Base-by-base conservation (phyloP, 2,113 vertebrate species). In the Choloepus hoffmanni region DNA sequence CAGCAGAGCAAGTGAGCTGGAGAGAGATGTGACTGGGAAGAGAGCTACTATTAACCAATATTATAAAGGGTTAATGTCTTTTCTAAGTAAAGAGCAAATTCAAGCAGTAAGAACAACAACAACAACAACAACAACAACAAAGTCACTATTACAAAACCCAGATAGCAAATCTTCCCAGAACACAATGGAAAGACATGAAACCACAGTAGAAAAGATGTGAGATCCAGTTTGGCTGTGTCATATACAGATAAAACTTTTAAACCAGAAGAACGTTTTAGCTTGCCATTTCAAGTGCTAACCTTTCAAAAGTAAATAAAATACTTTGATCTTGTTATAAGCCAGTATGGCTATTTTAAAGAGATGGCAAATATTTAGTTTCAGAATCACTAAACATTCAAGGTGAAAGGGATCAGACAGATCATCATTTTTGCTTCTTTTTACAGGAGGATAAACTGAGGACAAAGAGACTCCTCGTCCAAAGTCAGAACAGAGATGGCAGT, bases 181-280 rank as follows among this genome's bases (percentile, higher is more conserved):
- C 23, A 48, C n/a, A 84, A 79, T 16, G 50, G 33, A 70, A 95
- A 96, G 63, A 92, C 45, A 74, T 92, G 11, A 92, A 92, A 92
- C 43, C 45, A 10, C 21, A 93, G 24, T 48, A 68, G 24, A 9
- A 8, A 62, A 58, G 55, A 45, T 53, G 36, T 67, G 53, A 95
- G 82, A 83, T 89, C 77, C 70, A 15, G 74, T 67, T 79, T 88
- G 67, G 53, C 87, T 94, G 4, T 73, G 36, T 72, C 28, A 53
- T 28, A 36, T 18, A 73, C 73, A 96, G 90, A 92, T 67, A 96
- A 96, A 97, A 89, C 11, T 10, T 92, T 85, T 88, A 86, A 79
- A 24, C 77, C 26, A 84, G 23, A 60, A 7, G n/a, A 87, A 74
- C 21, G 63, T 92, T 90, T 62, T 45, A 90, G 23, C 45, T 85